Percentiles rank a stretch among this genome's conserved stretches.
Evolutionary conservation across 2,888 invertebrate species (phyloP).

Genomic region (Sphaeridia pumilis): DNA sequence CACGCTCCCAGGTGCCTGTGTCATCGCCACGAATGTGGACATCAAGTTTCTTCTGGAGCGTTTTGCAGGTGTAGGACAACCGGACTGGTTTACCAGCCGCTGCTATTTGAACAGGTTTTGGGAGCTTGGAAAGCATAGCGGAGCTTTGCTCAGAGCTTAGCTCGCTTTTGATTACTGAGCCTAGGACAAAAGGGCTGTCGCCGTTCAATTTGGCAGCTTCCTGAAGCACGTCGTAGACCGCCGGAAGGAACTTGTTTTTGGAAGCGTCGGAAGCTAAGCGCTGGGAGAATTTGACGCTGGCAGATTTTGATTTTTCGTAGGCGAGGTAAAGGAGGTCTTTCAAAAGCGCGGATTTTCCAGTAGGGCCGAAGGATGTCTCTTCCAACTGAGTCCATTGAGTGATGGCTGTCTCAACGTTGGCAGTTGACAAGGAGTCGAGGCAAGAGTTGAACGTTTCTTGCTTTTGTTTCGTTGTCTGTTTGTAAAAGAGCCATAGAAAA

Average conservation of each 20-base stretch:
- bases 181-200: constrained; percentile 5
- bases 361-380: constrained; percentile 1
- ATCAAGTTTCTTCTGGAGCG: constrained; percentile 1
- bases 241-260: constrained; percentile 3
- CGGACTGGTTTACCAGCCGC: constrained; percentile 1
- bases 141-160: constrained; percentile 2
- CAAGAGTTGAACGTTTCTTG: constrained; percentile 4
- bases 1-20: not conserved
- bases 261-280: not conserved
- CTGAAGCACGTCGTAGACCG: constrained; percentile 4
- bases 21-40: constrained; percentile 7
- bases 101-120: constrained; percentile 1
- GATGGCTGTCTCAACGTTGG: constrained; percentile 4
- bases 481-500: too few species aligned
- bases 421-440: not conserved
- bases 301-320: constrained; percentile 7
- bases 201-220: constrained; percentile 9
- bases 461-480: not conserved
- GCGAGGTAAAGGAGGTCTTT: constrained; percentile 12
- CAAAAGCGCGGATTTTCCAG: constrained; percentile 3
- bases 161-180: not conserved
- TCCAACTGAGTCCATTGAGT: constrained; percentile 7
- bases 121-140: constrained; percentile 1
- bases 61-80: constrained; percentile 3
- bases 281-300: constrained; percentile 2